Base-by-base conservation (phyloP, 2,113 vertebrate species). In the Burhinus bistriatus region DNA sequence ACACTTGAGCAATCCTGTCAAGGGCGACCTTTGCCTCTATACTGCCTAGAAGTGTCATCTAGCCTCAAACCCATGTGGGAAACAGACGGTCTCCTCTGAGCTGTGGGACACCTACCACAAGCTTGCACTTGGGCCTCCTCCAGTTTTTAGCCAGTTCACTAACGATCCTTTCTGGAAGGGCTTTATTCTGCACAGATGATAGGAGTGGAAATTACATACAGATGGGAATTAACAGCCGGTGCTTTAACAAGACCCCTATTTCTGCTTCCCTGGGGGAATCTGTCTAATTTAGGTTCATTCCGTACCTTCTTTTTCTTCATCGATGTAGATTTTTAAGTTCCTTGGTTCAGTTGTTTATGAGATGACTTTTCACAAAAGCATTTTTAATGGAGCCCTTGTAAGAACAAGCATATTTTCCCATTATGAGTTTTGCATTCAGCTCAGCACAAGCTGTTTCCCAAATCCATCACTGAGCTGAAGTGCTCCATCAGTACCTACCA, bases 91-190 rank as follows among this genome's bases (percentile, higher is more conserved):
- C 89, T 81, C 70, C 87, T 96, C 87, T 0, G 3, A 76, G 90
- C 87, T 85, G 54, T 90, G 88, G 93, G 95, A 92, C 92, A 92
- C 90, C 90, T 81, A 93, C 79, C 92, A 70, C 92, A 91, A 58
- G 85, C 82, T 85, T 30, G 90, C 15, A 13, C 38, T 90, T 94
- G 83, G 84, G 85, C 68, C 92, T 90, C 59, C 85, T 96, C 68
- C 90, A 83, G 76, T 30, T 93, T 86, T 47, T 32, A 93, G 47
- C 45, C 93, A 77, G 68, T 75, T 92, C 72, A 8, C 71, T 93
- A 89, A 66, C 1, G 5, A 36, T 70, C 71, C 23, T 55, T 90
- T 89, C 9, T 92, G 89, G 92, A 90, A 94, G 20, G 75, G 59
- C 18, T 95, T 94, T 65, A 29, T 96, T 83, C 90, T 32, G 0